phyloP scores from a whole-genome alignment of 2,888 invertebrate genomes.

The Agrochola macilenta region DNA sequence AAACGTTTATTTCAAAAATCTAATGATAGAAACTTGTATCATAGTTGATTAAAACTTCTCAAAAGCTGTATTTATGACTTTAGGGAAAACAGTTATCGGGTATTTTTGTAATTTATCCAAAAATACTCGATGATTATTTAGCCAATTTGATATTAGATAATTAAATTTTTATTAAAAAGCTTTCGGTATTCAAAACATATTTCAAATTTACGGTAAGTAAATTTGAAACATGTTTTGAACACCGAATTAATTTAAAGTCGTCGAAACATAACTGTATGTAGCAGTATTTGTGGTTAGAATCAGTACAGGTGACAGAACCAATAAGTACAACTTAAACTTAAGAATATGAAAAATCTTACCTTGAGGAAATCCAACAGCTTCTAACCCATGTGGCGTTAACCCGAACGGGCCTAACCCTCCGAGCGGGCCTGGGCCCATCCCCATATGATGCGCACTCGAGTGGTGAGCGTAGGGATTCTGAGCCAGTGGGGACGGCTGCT shows the following conservation, averaged over 20 bases:
- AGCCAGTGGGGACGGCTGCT: conserved; percentile 89
- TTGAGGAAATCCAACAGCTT: conserved; percentile 89
- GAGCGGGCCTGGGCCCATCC: conserved; percentile 89
- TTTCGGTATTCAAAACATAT: no score
- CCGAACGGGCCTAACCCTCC: conserved; percentile 89
- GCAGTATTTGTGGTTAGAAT: not conserved
- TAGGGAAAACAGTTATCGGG: not conserved
- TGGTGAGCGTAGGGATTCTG: conserved; percentile 88
- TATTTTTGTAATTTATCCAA: not conserved
- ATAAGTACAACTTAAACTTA: not conserved
- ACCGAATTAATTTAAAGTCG: not conserved
- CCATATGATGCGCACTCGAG: conserved; percentile 89
- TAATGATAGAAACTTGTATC: not conserved
- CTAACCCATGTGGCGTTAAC: conserved; percentile 86
- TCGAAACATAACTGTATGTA: not conserved
- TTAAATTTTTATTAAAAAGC: not conserved
- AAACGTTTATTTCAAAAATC: not conserved
- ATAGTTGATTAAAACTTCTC: not conserved
- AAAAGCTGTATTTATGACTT: conserved; percentile 2
- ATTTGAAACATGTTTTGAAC: not conserved
- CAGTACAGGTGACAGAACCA: not conserved
- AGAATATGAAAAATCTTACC: conserved; percentile 74
- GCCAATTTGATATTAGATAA: not conserved
- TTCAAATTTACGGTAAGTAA: no score
- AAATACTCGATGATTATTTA: not conserved